phyloP scores from a whole-genome alignment of 2,113 vertebrate genomes.

The Dasypus novemcinctus region DNA sequence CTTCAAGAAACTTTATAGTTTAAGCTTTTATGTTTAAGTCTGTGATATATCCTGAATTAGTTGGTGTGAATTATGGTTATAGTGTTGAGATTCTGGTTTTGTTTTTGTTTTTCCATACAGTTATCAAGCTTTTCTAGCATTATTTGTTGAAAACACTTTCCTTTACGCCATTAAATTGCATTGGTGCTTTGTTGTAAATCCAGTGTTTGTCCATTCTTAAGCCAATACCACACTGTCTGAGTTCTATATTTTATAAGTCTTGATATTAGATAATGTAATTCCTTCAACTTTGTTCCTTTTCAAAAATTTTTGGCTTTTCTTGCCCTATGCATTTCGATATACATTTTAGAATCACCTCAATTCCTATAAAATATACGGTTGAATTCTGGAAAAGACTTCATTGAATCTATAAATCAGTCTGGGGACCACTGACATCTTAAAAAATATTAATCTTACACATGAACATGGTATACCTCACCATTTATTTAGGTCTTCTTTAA shows the following conservation, averaged over 20 bases:
- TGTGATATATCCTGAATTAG: not conserved
- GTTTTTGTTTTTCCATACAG: not conserved
- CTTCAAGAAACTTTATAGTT: not conserved
- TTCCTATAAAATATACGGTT: not conserved
- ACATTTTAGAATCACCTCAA: not conserved
- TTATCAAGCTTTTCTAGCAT: not conserved
- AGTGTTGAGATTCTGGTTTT: not conserved
- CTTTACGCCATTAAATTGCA: not conserved
- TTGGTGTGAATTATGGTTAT: not conserved
- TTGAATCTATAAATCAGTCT: not conserved
- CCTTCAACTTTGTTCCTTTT: not conserved
- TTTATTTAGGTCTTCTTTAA: slow-evolving; percentile 3
- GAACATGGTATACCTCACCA: not conserved
- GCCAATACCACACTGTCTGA: not conserved
- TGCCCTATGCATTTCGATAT: not conserved
- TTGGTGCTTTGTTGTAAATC: not conserved
- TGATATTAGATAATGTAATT: not conserved
- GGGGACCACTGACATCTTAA: not conserved
- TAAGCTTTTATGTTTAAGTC: not conserved
- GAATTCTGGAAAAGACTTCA: not conserved
- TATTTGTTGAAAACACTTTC: not conserved
- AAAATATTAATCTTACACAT: not conserved
- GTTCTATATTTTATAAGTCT: not conserved
- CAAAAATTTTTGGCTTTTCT: not conserved
- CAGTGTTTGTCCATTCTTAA: not conserved